Base-by-base conservation (phyloP, 2,113 vertebrate genomes). In the Carollia perspicillata region DNA sequence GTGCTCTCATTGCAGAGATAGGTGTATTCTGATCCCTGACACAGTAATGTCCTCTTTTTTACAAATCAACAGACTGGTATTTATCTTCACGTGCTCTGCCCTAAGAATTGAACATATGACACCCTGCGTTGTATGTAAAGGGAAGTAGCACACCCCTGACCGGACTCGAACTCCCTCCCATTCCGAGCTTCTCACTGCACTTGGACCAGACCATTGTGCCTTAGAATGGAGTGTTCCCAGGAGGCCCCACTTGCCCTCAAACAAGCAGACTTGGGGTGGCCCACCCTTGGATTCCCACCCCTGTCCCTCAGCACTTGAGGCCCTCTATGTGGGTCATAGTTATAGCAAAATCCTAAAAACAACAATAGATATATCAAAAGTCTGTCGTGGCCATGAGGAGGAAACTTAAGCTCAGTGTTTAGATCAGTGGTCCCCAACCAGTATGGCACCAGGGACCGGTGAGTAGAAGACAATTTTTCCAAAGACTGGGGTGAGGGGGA, bases 121-220 rank as follows among this genome's bases (percentile, higher is more conserved):
- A 84, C n/a, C 53, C 30, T 13, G 3, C 10, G 4, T 40, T 23
- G 22, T 28, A 71, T 42, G 51, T 18, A 49, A 66, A n/a, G 8
- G 3, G 37, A n/a, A 85, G 68, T 6, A 79, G 44, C 42, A 28
- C 33, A 65, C 2, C 23, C 16, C 26, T 22, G 33, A 6, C 37
- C 84, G 71, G 47, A 33, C 17, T 49, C 26, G 20, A 23, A 28
- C 37, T 20, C 20, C 0, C 47, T 42, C 26, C 8, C 12, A 30
- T n/a, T 80, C 28, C 6, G 0, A 18, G 51, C 5, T 1, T 33
- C 8, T 51, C n/a, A 0, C 30, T 51, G 79, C 0, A 0, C 28
- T 72, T 80, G 55, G 91, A n/a, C 33, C 28, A 79, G 69, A 44
- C 51, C 55, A 13, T 14, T 26, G 37, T 22, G 35, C 30, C 40